These are phyloP conservation scores for Dryobotodes eremita DNA, from an alignment of 2,888 invertebrate species.

Conservation along the genomic window DNA sequence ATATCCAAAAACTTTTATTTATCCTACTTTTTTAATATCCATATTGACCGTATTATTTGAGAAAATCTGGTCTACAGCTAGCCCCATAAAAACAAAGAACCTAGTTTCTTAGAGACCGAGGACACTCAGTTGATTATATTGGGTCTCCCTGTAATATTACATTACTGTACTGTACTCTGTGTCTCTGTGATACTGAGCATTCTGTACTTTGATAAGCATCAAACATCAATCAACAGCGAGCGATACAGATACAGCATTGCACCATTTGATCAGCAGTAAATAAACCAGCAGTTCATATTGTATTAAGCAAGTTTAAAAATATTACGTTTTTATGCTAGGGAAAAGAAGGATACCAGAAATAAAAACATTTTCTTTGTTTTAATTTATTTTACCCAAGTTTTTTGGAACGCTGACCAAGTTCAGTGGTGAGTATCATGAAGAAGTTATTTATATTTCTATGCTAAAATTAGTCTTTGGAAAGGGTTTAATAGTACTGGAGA, in stretches of 20 bases:
- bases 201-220: slow-evolving; percentile 38
- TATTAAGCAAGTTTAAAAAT: background rate
- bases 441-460: slow-evolving; percentile 33
- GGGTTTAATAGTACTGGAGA: slow-evolving; percentile 21
- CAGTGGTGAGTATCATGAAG: slow-evolving; percentile 46
- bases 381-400: background rate
- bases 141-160: background rate
- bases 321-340: background rate
- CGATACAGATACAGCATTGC: slow-evolving; percentile 25
- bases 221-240: background rate
- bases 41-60: background rate
- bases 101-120: no score
- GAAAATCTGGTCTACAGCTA: background rate
- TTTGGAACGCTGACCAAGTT: slow-evolving; percentile 28
- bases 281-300: slow-evolving; percentile 3
- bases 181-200: background rate
- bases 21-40: background rate
- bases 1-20: background rate
- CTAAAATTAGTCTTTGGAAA: slow-evolving; percentile 52
- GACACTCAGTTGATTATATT: background rate
- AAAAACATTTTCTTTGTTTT: background rate
- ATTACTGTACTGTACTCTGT: background rate
- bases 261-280: slow-evolving; percentile 25
- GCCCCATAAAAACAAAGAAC: background rate
- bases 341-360: background rate